These are phyloP conservation scores for Phyllostomus hastatus DNA, from an alignment of 2,113 vertebrate genomes.

Conservation along the genomic window DNA sequence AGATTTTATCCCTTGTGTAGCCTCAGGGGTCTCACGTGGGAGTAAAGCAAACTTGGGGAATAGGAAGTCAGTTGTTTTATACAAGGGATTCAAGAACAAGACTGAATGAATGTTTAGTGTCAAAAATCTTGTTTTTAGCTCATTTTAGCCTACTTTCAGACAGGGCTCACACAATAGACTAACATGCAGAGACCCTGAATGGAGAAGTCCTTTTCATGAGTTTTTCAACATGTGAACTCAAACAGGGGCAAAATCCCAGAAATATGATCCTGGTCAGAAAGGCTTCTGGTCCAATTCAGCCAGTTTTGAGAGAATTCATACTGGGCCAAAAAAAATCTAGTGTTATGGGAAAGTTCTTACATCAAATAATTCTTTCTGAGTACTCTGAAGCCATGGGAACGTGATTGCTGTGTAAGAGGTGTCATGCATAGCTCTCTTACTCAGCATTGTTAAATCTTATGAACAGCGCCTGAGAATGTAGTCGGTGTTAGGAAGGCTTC, in stretches of 20 bases:
- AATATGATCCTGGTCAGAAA: not conserved
- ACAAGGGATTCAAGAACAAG: not conserved
- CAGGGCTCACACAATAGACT: not conserved
- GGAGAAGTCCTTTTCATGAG: not conserved
- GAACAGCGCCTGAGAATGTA: not conserved
- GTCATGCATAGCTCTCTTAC: not conserved
- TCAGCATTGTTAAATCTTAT: not conserved
- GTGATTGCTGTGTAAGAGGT: not conserved
- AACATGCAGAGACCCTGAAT: not conserved
- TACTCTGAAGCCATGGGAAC: not conserved
- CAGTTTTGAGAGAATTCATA: slow-evolving; percentile 41
- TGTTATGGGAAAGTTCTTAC: not conserved
- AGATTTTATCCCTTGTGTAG: not conserved
- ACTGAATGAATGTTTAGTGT: not conserved
- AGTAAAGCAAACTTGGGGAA: not conserved
- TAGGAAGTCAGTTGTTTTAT: not conserved
- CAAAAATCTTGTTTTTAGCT: not conserved
- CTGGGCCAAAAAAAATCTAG: not conserved
- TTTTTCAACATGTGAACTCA: slow-evolving; percentile 42
- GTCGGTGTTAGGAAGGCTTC: not conserved
- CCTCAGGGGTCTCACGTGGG: not conserved
- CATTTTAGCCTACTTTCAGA: not conserved
- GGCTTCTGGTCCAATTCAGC: not conserved
- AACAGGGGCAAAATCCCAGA: not conserved
- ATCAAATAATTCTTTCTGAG: not conserved